Base-by-base conservation (phyloP, 2,113 vertebrate species). In the Mus pahari region DNA sequence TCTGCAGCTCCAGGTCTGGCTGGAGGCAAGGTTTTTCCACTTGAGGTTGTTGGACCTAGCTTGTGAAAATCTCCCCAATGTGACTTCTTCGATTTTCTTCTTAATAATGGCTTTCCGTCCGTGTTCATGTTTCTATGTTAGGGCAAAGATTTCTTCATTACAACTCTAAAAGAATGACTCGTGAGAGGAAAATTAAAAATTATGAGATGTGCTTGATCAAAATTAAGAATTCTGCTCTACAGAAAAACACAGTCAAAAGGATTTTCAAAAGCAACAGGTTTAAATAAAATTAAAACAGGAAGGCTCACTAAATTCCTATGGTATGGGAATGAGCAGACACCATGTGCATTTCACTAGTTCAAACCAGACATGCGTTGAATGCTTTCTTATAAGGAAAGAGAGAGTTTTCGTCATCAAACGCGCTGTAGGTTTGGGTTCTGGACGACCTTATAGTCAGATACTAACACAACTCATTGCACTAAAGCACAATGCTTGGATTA, bases 221-320 rank as follows among this genome's bases (percentile, higher is more conserved):
- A 91, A 93, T 86, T 94, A 91, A 81, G 33, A 94, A 70, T 64
- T 91, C 83, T 87, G 26, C n/a, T 88, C 79, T 73, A 96, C 55
- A 45, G 36, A 86, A 87, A 87, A 79, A 90, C 12, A 83, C 11
- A 45, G 1, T 62, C 87, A 74, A 84, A 24, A 79, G 64, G 83
- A 94, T 70, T 84, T 45, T 42, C 39, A 45, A 64, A 64, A 39
- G 22, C n/a, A n/a, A 39, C n/a, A 16, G 82, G 82, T 45, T 64
- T 62, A 26, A 64, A n/a, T 36, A 55, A 22, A 81, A 36, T 81
- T 55, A n/a, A 81, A 55, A 31, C 50, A 81, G 50, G 17, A n/a
- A 24, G 20, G 10, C n/a, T 81, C 78, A 13, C 33, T 81, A n/a
- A 55, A 33, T 81, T 24, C 17, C 50, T 81, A 10, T 19, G n/a